Percentiles rank a stretch among this genome's conserved stretches.
Evolutionary conservation across 1,140 invertebrate species (phyloP).

Genomic region (Drosophila nebulosa): DNA sequence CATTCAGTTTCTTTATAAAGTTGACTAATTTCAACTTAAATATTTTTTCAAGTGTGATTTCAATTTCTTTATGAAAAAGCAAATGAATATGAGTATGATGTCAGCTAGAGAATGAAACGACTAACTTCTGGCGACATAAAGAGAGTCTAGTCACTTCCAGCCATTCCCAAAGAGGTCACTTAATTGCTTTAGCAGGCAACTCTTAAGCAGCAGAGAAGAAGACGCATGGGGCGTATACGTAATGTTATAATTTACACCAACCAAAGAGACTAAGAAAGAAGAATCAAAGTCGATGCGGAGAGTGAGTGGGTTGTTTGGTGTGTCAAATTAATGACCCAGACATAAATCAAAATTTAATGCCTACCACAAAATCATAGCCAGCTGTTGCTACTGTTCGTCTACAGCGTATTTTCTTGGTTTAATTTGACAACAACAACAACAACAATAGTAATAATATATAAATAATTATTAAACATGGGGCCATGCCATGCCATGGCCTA

Average conservation of each 20-base stretch:
- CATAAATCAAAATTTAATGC: slow-evolving; percentile 17
- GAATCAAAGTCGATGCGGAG: background rate
- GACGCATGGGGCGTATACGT: background rate
- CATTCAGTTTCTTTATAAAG: too few species aligned
- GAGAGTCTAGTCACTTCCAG: background rate
- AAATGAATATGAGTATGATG: background rate
- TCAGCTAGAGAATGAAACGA: background rate
- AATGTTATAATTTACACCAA: slow-evolving; percentile 3
- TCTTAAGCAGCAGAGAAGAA: background rate
- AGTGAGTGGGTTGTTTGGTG: background rate
- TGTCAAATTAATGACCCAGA: slow-evolving; percentile 1
- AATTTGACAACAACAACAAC: background rate
- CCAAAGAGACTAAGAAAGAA: too few species aligned
- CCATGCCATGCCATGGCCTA: slow-evolving; percentile 5
- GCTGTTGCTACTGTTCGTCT: background rate
- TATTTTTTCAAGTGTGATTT: background rate
- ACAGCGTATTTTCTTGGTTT: background rate
- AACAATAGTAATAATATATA: slow-evolving; percentile 5
- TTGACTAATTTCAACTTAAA: background rate
- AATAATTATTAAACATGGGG: slow-evolving; percentile 1
- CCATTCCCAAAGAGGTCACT: background rate
- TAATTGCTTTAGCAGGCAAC: background rate
- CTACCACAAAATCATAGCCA: slow-evolving; percentile 11
- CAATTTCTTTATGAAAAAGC: background rate
- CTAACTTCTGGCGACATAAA: background rate